Base-by-base conservation (phyloP, 2,797 vertebrate genomes). In the Eidolon dupreanum region DNA sequence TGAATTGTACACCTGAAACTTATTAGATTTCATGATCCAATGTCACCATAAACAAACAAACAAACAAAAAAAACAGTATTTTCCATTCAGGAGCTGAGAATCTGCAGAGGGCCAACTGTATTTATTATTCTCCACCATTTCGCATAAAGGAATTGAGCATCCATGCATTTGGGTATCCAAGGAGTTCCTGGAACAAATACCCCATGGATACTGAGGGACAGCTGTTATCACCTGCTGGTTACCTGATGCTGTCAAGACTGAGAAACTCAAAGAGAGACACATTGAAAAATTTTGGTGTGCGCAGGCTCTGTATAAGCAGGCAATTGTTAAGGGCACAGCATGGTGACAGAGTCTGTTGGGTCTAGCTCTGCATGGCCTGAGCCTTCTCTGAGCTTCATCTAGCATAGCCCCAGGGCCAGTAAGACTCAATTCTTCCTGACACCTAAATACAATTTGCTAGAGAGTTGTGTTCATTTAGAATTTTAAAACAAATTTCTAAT, bases 401-500 rank as follows among this genome's bases (percentile, higher is more conserved):
- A 43, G 12, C 16, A 65, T 17, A 51, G 7, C 6, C 3, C 12
- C 17, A 59, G 8, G 36, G 41, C 31, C 59, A 77, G 31, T 24
- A 87, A 77, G 19, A 85, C 15, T 70, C 13, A 28, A 57, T 9
- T 68, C n/a, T 43, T 63, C 33, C 93, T 71, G 36, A 83, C 38
- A 22, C 22, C 20, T 51, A 65, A 73, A 65, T 36, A 49, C 13
- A 89, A 46, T 41, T 87, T 73, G 24, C 36, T 81, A 89, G 20
- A 95, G 36, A 68, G 4, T 22, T 79, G 3, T 5, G 2, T 26
- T 89, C 74, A 57, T 9, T 93, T 85, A 68, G 12, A 96, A 70
- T 71, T 93, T 90, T 81, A 93, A 92, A 95, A 36, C 31, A 86
- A 90, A 13, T 49, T 51, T 46, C 88, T 85, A 90, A 41, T 59